Percentiles rank a stretch among this genome's conserved stretches.
These are phyloP conservation scores for Encarsia formosa DNA, from an alignment of 2,888 invertebrate species.

Conservation along the genomic window DNA sequence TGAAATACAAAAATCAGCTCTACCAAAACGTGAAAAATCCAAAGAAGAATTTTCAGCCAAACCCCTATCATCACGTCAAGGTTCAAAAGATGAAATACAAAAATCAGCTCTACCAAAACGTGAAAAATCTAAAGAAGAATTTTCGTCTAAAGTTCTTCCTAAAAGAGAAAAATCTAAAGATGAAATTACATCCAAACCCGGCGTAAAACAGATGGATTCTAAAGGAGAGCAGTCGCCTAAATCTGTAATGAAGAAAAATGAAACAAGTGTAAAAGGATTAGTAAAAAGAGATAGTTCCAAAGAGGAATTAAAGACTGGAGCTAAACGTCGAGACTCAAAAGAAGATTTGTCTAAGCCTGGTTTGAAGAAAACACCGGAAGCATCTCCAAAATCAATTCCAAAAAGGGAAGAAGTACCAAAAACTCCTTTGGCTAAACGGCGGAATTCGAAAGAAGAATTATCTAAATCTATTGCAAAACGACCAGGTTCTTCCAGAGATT, in stretches of 20 bases:
- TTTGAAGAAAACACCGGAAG: conserved; percentile 3
- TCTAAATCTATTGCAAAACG: conserved; percentile 3
- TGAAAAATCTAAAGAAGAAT: conserved; percentile 8
- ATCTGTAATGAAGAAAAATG: conserved; percentile 4
- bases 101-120: conserved; percentile 1
- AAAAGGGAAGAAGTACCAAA: conserved; percentile 13
- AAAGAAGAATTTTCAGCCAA: conserved; percentile 2
- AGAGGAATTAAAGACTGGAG: conserved; percentile 7
- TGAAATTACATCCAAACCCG: neutral
- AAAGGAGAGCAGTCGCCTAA: conserved; percentile 10
- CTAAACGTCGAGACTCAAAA: conserved; percentile 7
- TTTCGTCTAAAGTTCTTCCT: neutral
- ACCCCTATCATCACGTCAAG: neutral
- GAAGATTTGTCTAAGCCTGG: conserved; percentile 4
- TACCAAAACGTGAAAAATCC: conserved; percentile 6
- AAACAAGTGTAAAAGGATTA: neutral
- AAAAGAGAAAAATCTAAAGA: conserved; percentile 3
- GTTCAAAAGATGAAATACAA: conserved; percentile 9
- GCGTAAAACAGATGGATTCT: neutral
- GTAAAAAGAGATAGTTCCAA: conserved; percentile 9
- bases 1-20: conserved; percentile 3
- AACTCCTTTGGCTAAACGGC: conserved; percentile 4
- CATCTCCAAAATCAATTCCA: conserved; percentile 2
- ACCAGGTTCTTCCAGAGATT: conserved; percentile 6
- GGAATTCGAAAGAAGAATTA: conserved; percentile 23